Evolutionary conservation across 2,888 invertebrate genomes (phyloP).

Genomic region (Uropetala carovei): DNA sequence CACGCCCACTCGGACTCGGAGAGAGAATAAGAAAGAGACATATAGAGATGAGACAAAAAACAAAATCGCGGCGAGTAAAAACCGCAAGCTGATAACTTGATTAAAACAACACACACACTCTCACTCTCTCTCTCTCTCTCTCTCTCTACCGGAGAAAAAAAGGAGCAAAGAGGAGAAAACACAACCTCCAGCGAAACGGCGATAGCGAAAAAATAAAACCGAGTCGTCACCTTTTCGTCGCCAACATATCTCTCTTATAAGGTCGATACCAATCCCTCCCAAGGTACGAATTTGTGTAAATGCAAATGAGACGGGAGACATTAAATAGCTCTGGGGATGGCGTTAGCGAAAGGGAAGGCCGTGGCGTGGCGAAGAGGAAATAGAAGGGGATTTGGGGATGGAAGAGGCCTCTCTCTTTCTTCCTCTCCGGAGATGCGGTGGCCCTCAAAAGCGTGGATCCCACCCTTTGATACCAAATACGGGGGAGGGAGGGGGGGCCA

Average conservation of each 20-base stretch:
- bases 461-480: background rate
- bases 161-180: background rate
- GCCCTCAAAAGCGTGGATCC: slow-evolving; percentile 5
- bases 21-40: background rate
- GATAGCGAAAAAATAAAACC: background rate
- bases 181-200: background rate
- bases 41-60: background rate
- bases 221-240: slow-evolving; percentile 48
- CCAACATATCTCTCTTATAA: slow-evolving; percentile 38
- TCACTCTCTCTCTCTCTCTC: too few species aligned
- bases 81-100: background rate
- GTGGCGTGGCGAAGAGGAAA: background rate
- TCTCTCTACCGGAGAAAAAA: background rate
- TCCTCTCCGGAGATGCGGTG: slow-evolving; percentile 10
- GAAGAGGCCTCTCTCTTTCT: background rate
- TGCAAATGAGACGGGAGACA: slow-evolving; percentile 41
- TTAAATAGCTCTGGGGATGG: background rate
- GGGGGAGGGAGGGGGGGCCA: too few species aligned
- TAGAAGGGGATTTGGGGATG: background rate
- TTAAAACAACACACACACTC: background rate
- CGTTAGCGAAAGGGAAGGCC: background rate
- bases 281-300: slow-evolving; percentile 57
- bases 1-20: background rate
- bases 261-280: slow-evolving; percentile 15
- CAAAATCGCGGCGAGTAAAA: background rate